phyloP scores from a whole-genome alignment of 1,140 invertebrate genomes.

The Saccostrea echinata region DNA sequence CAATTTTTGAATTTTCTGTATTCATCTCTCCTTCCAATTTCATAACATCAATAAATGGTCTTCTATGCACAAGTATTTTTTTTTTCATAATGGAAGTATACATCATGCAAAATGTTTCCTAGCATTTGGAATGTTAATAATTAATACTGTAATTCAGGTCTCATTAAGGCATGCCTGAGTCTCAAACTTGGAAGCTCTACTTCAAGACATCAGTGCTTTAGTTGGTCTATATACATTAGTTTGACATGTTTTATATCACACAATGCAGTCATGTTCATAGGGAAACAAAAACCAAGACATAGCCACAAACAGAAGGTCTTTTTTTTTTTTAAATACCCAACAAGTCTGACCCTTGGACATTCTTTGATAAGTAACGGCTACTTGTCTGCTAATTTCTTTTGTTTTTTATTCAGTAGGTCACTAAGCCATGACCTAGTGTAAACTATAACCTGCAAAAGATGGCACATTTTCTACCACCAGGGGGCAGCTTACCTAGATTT shows the following conservation, averaged over 20 bases:
- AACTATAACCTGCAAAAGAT: no score
- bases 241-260: neutral
- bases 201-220: neutral
- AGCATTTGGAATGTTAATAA: neutral
- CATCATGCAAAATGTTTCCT: neutral
- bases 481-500: constrained; percentile 67
- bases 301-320: neutral
- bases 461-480: neutral
- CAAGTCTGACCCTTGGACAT: neutral
- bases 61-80: no score
- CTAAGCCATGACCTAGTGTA: no score
- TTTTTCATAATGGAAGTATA: neutral
- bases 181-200: neutral
- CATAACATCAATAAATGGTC: no score
- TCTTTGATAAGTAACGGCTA: neutral
- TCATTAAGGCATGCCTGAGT: neutral
- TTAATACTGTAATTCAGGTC: neutral
- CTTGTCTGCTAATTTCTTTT: no score
- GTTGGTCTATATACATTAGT: neutral
- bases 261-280: neutral
- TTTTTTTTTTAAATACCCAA: neutral
- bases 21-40: no score
- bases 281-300: neutral
- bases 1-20: no score
- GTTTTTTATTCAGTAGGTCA: no score